Conservation (phyloP, 2,888 invertebrate genomes). For the Lottia gigantea region DNA sequence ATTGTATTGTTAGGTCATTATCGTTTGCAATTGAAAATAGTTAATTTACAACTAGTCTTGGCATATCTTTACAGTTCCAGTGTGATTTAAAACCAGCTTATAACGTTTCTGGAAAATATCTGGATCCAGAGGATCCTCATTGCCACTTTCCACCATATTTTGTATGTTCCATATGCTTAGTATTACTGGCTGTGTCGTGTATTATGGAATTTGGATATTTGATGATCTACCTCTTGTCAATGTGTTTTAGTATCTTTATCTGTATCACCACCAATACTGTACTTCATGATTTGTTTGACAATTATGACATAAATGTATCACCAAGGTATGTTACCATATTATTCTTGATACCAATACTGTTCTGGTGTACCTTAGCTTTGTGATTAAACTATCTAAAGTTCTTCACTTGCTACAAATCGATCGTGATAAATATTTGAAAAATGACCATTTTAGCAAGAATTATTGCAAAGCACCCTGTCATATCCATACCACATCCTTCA, state of each 20-base stretch:
- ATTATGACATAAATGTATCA: slow-evolving; percentile 39
- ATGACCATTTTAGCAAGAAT: no score
- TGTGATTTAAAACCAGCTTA: slow-evolving; percentile 13
- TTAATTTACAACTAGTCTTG: no score
- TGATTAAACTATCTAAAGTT: no score
- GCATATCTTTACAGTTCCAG: slow-evolving; percentile 18
- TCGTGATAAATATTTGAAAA: no score
- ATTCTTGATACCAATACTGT: not conserved
- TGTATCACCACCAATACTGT: slow-evolving; percentile 38
- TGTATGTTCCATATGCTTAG: slow-evolving; percentile 78
- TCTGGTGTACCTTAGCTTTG: not conserved
- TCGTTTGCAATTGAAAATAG: no score
- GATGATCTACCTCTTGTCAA: slow-evolving; percentile 76
- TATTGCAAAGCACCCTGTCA: no score
- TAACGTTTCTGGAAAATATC: not conserved
- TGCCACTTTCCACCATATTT: slow-evolving; percentile 81
- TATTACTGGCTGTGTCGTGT: slow-evolving; percentile 78
- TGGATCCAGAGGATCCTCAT: slow-evolving; percentile 43
- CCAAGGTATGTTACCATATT: slow-evolving; percentile 70
- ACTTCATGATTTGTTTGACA: slow-evolving; percentile 34
- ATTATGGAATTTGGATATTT: slow-evolving; percentile 80
- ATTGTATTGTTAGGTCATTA: no score
- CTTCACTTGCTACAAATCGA: no score
- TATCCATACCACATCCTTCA: no score
- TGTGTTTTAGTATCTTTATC: slow-evolving; percentile 72